A percentile compares a stretch with the other conserved stretches of the same genome.
phyloP scores from a whole-genome alignment of 1,140 invertebrate species.

The Caenorhabditis brenneri region DNA sequence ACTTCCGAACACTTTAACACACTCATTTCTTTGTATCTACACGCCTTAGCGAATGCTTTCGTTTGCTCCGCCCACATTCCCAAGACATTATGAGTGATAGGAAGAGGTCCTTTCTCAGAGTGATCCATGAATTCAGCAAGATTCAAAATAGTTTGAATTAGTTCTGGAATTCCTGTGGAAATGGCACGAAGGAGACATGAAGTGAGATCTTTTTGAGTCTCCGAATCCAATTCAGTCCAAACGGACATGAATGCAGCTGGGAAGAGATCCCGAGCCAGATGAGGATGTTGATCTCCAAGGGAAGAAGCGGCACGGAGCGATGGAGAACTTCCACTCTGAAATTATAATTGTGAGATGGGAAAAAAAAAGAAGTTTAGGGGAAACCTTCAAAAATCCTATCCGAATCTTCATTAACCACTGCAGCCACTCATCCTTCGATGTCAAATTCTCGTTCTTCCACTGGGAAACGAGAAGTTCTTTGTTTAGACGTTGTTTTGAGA shows the following conservation, averaged over 20 bases:
- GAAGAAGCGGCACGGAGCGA: conserved; percentile 86
- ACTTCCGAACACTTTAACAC: conserved; percentile 76
- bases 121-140: conserved; percentile 99
- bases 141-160: conserved; percentile 95
- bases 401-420: conserved; percentile 89
- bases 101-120: conserved; percentile 91
- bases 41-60: conserved; percentile 89
- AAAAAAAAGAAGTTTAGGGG: too few species aligned
- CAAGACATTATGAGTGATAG: conserved; percentile 82
- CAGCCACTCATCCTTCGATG: conserved; percentile 88
- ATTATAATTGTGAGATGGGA: neutral
- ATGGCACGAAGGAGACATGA: neutral
- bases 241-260: conserved; percentile 98
- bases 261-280: conserved; percentile 90
- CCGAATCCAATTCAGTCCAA: conserved; percentile 89
- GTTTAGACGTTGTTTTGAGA: neutral
- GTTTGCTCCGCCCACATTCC: conserved; percentile 75
- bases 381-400: conserved; percentile 90
- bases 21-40: conserved; percentile 98
- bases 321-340: conserved; percentile 75
- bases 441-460: conserved; percentile 29
- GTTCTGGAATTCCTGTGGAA: conserved; percentile 89
- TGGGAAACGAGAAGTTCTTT: neutral
- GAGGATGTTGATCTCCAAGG: conserved; percentile 89
- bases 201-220: conserved; percentile 82